Evolutionary conservation across 2,888 invertebrate genomes (phyloP).

Genomic region (Metacarcinus magister): DNA sequence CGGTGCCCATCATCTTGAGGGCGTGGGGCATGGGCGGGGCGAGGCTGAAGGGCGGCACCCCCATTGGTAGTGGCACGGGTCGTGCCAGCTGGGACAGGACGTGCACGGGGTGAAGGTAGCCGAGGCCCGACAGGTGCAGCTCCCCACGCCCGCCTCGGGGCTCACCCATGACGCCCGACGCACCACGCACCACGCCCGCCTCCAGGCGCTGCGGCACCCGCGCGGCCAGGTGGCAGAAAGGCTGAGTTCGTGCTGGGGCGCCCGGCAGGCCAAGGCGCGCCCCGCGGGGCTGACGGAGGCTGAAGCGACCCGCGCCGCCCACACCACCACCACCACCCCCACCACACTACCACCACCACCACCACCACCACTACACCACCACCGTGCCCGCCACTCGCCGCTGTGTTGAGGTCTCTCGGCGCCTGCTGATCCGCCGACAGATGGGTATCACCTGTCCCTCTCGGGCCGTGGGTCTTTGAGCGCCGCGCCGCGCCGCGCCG

Average conservation of each 20-base stretch:
- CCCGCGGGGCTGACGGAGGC: neutral
- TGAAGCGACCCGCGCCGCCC: neutral
- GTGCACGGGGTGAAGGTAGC: constrained; percentile 75
- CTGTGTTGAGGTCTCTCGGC: constrained; percentile 60
- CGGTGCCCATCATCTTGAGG: constrained; percentile 78
- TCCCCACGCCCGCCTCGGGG: constrained; percentile 70
- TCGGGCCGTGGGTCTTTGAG: neutral
- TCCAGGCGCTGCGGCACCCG: neutral
- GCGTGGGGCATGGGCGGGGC: constrained; percentile 76
- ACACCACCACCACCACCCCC: too few relatives aligned
- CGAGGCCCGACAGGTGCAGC: constrained; percentile 68
- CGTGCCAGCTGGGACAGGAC: constrained; percentile 74
- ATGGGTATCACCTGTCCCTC: neutral
- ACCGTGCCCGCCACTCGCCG: constrained; percentile 5
- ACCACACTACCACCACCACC: neutral
- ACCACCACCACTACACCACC: constrained; percentile 5
- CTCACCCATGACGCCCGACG: constrained; percentile 68
- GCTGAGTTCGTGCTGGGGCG: neutral
- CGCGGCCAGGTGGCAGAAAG: neutral
- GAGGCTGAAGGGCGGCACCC: constrained; percentile 74
- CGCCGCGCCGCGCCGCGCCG: neutral
- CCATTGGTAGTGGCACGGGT: constrained; percentile 73
- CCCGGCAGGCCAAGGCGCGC: neutral
- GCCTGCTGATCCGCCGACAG: neutral
- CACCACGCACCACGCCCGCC: constrained; percentile 31